phyloP scores from a whole-genome alignment of 1,140 invertebrate genomes.

The Drosophila kepulauana region DNA sequence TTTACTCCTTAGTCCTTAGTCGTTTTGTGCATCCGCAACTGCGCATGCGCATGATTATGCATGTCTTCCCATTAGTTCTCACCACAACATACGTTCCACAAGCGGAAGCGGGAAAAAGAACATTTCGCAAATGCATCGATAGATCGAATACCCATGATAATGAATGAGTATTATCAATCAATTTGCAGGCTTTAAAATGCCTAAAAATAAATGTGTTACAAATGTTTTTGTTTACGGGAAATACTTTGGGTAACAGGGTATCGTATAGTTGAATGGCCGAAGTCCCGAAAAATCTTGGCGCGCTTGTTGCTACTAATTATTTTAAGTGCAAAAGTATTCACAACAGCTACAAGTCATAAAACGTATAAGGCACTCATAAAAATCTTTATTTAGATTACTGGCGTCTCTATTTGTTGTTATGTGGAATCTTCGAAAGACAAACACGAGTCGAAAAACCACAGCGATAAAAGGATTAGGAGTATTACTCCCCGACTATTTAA shows the following conservation, averaged over 20 bases:
- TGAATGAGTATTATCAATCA: neutral
- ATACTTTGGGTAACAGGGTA: conserved; percentile 8
- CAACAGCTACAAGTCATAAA: conserved; percentile 32
- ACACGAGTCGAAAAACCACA: conserved; percentile 22
- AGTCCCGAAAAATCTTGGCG: neutral
- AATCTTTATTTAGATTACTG: conserved; percentile 35
- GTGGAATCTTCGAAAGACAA: conserved; percentile 32
- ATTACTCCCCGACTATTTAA: conserved; percentile 17
- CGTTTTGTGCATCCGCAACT: conserved; percentile 9
- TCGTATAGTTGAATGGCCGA: neutral
- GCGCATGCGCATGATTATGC: conserved; percentile 66
- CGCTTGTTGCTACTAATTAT: conserved; percentile 27
- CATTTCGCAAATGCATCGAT: neutral
- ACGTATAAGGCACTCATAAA: conserved; percentile 27
- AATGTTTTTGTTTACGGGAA: too few species aligned
- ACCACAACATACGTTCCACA: conserved; percentile 33
- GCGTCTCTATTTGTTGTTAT: conserved; percentile 26
- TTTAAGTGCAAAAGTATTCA: conserved; percentile 23
- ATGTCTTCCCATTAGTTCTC: conserved; percentile 35
- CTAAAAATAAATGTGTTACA: too few species aligned
- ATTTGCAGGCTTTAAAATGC: too few species aligned
- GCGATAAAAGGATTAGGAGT: conserved; percentile 47
- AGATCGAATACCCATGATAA: neutral
- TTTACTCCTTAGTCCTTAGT: neutral
- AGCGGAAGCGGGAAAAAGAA: neutral